Evolutionary conservation across 2,113 vertebrate genomes (phyloP), one percentile per base, ranked within the genome.

Genomic region (Syrrhaptes paradoxus): DNA sequence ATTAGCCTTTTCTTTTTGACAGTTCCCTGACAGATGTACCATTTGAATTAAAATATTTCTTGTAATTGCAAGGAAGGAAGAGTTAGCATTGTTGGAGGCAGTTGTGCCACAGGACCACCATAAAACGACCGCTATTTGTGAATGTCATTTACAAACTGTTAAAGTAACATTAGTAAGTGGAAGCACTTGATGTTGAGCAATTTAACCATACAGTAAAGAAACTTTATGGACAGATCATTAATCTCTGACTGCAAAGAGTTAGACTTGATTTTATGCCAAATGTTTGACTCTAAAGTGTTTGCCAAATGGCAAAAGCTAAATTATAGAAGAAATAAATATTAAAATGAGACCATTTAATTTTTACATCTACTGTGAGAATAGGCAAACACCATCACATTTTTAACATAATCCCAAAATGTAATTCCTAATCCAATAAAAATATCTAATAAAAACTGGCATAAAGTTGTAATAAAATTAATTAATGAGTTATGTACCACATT

Each of bases 291-390:
- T 66, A 63, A 86, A 93, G 65, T 49, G 29, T 87, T 84, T 93
- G 89, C 84, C 91, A 96, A 97, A 87, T 67, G 48, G 91, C 62
- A 85, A 91, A 93, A 90, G 29, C 5, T 82, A 58, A 90, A 92
- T 87, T 93, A 89, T 57, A 82, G 77, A 90, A 96, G 46, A 85
- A 93, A 85, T 92, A 66, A 8, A 20, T 87, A 86, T 90, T 95
- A 84, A 96, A 96, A 77, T 91, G 91, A 88, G 20, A 55, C 73
- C 36, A 73, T 89, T 94, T 96, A 90, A 84, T 81, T 93, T 93
- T 97, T 95, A 96, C 31, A 48, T 81, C 71, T 95, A 57, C 84
- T 96, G 57, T 88, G 81, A 96, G 93, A 95, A 94, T 41, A 96
- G 76, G 76, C 52, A 96, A 95, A 70, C 65, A 58, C n/a, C 32